Evolutionary conservation across 2,113 vertebrate species (phyloP).

Genomic region (Jaculus jaculus): DNA sequence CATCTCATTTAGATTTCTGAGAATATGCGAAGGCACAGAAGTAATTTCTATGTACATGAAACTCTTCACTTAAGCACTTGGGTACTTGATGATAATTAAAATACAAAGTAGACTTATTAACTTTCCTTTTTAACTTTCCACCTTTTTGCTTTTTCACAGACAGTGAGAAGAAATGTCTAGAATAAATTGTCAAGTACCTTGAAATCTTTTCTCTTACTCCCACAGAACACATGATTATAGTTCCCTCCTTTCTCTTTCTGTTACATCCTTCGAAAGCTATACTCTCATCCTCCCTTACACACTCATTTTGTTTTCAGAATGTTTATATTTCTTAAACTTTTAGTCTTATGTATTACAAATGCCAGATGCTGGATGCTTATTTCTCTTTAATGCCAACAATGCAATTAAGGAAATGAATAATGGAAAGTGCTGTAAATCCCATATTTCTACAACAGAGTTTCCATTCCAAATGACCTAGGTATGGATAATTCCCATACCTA

Average conservation of each 20-base stretch:
- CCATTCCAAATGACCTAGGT: neutral
- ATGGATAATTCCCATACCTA: neutral
- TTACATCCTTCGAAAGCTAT: neutral
- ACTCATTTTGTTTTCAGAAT: constrained; percentile 30
- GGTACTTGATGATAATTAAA: constrained; percentile 80
- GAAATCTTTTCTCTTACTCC: neutral
- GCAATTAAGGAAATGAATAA: constrained; percentile 41
- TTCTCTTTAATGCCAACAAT: constrained; percentile 37
- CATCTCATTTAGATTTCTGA: constrained; percentile 79
- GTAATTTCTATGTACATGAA: constrained; percentile 78
- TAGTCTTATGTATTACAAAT: neutral
- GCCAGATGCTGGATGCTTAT: constrained; percentile 8
- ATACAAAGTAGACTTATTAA: constrained; percentile 75
- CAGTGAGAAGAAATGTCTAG: constrained; percentile 39
- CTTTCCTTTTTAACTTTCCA: constrained; percentile 66
- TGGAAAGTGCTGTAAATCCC: constrained; percentile 11
- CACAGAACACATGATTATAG: neutral
- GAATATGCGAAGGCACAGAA: constrained; percentile 76
- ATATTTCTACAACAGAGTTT: constrained; percentile 18
- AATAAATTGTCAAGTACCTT: neutral
- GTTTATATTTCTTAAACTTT: constrained; percentile 56
- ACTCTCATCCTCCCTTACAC: neutral
- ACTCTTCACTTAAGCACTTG: constrained; percentile 77
- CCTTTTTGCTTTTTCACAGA: constrained; percentile 30
- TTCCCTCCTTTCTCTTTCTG: neutral